Percentiles rank a stretch among this genome's conserved stretches.
These are phyloP conservation scores for Zaprionus gabonicus DNA, from an alignment of 1,140 invertebrate genomes.

Conservation along the genomic window DNA sequence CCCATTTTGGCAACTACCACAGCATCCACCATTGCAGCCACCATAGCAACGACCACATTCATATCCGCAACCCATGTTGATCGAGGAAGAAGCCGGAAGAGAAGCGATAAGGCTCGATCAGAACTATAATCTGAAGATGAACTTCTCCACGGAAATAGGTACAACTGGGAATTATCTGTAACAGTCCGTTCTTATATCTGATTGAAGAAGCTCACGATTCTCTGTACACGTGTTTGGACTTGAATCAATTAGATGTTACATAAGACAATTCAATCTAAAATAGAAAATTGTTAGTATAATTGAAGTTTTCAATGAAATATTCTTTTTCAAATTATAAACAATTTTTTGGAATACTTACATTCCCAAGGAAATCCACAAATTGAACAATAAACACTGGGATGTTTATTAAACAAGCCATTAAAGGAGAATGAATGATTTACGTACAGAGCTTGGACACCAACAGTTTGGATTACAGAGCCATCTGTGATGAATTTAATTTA, in stretches of 20 bases:
- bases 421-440: conserved; percentile 9
- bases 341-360: background rate
- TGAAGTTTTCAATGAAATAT: background rate
- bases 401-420: conserved; percentile 2
- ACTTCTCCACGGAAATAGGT: conserved; percentile 23
- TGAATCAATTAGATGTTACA: background rate
- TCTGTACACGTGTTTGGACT: too few species aligned
- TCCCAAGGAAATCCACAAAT: conserved; percentile 13
- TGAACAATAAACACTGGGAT: conserved; percentile 15
- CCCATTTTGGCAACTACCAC: background rate
- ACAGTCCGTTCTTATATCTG: too few species aligned
- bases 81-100: background rate
- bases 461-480: too few species aligned
- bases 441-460: too few species aligned
- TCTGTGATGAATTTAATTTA: too few species aligned
- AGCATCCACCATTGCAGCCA: background rate
- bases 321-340: too few species aligned
- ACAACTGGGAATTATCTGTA: background rate
- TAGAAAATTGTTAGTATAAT: too few species aligned
- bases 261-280: background rate
- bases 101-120: background rate
- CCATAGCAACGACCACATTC: background rate
- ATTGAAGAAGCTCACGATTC: too few species aligned
- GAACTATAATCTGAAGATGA: background rate
- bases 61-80: background rate